phyloP scores from a whole-genome alignment of 2,888 invertebrate species.

The Mamestra brassicae region DNA sequence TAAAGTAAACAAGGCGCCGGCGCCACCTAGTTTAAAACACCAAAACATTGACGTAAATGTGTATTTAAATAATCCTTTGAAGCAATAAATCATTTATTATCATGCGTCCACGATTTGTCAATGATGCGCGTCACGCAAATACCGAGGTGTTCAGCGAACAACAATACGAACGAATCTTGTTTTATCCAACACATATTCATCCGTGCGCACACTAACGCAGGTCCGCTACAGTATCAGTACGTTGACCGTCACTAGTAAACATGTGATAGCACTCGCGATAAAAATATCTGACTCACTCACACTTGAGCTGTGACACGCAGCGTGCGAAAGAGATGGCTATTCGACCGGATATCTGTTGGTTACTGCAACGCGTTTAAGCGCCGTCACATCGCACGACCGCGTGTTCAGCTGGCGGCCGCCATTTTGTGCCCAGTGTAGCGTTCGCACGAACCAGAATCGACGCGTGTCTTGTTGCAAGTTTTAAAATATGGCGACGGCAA shows the following conservation, averaged over 20 bases:
- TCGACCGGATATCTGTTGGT: conserved; percentile 34
- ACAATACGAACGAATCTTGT: conserved; percentile 29
- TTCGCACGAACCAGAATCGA: conserved; percentile 70
- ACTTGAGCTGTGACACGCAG: conserved; percentile 11
- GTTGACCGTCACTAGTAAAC: conserved; percentile 49
- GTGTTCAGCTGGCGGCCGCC: conserved; percentile 62
- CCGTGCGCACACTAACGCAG: conserved; percentile 38
- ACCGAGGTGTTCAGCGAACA: conserved; percentile 41
- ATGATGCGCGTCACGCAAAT: conserved; percentile 50
- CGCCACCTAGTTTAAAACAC: background rate
- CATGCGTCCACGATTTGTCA: conserved; percentile 33
- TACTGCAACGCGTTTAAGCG: conserved; percentile 64
- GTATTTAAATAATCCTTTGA: conserved; percentile 1
- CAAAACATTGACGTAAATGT: conserved; percentile 4
- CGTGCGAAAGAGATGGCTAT: conserved; percentile 57
- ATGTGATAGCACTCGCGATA: conserved; percentile 41
- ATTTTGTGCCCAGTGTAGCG: conserved; percentile 74
- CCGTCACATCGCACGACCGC: conserved; percentile 46
- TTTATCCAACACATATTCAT: conserved; percentile 47
- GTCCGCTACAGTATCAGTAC: conserved; percentile 63
- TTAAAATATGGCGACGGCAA: conserved; percentile 64
- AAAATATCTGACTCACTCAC: conserved; percentile 38
- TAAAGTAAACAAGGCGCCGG: conserved; percentile 19
- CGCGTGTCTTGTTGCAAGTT: conserved; percentile 67
- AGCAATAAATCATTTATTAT: conserved; percentile 22